Evolutionary conservation across 2,797 vertebrate genomes (phyloP).

Genomic region (Lophotriccus pileatus): DNA sequence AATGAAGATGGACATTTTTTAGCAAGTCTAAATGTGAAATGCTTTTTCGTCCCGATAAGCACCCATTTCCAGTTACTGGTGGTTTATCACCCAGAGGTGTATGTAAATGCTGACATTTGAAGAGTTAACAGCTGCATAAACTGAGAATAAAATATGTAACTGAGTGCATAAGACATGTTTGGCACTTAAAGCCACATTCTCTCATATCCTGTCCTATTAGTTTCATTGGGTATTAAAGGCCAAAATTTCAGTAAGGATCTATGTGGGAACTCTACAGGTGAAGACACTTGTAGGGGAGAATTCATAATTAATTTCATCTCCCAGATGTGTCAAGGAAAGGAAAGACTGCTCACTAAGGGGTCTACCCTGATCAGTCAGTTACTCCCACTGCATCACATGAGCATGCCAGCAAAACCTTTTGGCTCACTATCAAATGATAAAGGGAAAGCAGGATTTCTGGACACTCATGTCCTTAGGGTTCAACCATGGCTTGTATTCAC

Average conservation of each 20-base stretch:
- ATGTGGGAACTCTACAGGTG: not conserved
- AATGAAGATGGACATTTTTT: not conserved
- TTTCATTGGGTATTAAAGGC: not conserved
- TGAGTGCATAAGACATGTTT: not conserved
- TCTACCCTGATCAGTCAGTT: not conserved
- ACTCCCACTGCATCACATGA: fast-evolving
- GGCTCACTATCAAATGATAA: not conserved
- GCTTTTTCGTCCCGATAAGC: not conserved
- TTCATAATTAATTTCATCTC: not conserved
- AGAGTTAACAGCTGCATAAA: not conserved
- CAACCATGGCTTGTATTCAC: not conserved
- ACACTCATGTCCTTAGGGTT: not conserved
- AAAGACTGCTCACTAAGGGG: not conserved
- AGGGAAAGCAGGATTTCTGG: not conserved
- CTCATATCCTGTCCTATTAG: not conserved
- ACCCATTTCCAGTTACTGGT: not conserved
- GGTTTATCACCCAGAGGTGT: not conserved
- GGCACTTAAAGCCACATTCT: not conserved
- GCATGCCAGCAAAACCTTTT: not conserved
- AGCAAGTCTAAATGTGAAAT: not conserved
- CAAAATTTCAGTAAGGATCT: not conserved
- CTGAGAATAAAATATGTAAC: not conserved
- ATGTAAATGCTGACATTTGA: not conserved
- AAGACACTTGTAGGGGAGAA: not conserved
- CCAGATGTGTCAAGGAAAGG: not conserved